Base-by-base conservation (phyloP, 2,888 invertebrate species). In the Timandra comae region DNA sequence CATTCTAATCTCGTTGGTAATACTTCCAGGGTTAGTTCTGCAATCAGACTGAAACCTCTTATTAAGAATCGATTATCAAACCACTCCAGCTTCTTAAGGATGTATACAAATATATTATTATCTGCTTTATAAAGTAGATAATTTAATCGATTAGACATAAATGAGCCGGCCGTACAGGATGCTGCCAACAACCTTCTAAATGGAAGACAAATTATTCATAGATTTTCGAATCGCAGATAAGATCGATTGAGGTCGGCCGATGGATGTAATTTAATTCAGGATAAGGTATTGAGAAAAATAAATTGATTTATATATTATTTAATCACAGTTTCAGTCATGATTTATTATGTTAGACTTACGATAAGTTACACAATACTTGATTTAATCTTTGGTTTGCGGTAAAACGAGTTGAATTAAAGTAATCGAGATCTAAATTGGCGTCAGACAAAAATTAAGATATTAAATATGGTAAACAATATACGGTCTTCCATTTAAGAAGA, bases 131-230 rank as follows among this genome's bases (percentile, higher is more conserved):
- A 35, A 31, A 29, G 38, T 33, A 42, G 41, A 44, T 46, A 46
- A 46, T 49, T 48, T 38, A 42, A 29, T 31, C 38, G 40, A 49
- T 49, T 48, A 41, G 39, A 43, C 38, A 36, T 35, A 35, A 38
- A 37, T 48, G 35, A 49, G 46, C 39, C 38, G 36, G 30, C 34
- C 25, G 12, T 39, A 39, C 43, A 48, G 48, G 51, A 46, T 45
- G 43, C 40, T 41, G 27, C 39, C 31, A 34, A 41, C 41, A 45
- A 48, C 36, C 46, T 39, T 45, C 38, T 46, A 46, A 59, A 60
- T 50, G 49, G 52, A 54, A 61, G 63, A 61, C 57, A 63, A 56
- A 60, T 63, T 60, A 63, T 66, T 60, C 52, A 56, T 58, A 56
- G 46, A 60, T 62, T 65, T 68, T 62, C 41, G 54, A 62, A 43